These are phyloP conservation scores for Sesamia nonagrioides DNA, from an alignment of 1,140 invertebrate genomes.

Conservation along the genomic window DNA sequence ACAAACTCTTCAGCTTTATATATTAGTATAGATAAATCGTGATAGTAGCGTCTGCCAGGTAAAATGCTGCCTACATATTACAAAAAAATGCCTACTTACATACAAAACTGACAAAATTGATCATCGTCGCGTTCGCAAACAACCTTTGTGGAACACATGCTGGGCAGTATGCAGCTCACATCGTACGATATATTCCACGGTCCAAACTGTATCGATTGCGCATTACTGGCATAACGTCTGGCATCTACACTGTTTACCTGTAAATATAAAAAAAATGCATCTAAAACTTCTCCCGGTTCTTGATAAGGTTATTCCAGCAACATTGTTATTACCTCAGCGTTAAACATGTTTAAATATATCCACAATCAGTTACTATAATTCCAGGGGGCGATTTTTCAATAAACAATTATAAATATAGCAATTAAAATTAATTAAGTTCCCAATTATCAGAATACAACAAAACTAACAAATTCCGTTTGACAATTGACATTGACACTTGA, in stretches of 20 bases:
- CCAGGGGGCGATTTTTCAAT: background rate
- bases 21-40: too few species aligned
- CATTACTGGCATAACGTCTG: conserved; percentile 72
- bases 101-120: conserved; percentile 82
- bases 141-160: conserved; percentile 83
- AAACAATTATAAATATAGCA: background rate
- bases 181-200: conserved; percentile 83
- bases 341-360: conserved; percentile 46
- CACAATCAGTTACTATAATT: background rate
- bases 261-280: conserved; percentile 46
- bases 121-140: conserved; percentile 82
- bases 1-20: too few species aligned
- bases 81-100: conserved; percentile 66
- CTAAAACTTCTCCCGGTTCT: background rate
- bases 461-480: background rate
- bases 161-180: conserved; percentile 81
- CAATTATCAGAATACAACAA: background rate
- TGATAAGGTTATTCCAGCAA: background rate
- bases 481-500: background rate
- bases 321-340: conserved; percentile 44
- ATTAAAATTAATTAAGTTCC: background rate
- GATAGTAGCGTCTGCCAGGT: too few species aligned
- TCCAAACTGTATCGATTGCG: conserved; percentile 80
- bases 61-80: too few species aligned
- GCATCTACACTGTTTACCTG: conserved; percentile 73